phyloP scores from a whole-genome alignment of 2,888 invertebrate genomes.

The Meiosimyza decipiens region DNA sequence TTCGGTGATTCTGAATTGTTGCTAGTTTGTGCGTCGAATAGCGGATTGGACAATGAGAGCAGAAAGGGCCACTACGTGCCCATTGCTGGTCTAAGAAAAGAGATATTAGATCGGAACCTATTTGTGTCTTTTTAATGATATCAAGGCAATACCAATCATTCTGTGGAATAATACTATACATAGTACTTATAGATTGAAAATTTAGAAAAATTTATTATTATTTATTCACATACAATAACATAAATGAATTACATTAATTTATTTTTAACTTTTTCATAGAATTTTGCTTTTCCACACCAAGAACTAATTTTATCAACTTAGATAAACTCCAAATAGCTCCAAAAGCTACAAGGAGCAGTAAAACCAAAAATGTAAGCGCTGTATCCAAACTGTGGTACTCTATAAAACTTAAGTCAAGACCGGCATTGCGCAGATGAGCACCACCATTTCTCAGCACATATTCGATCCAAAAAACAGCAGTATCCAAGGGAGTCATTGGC shows the following conservation, averaged over 20 bases:
- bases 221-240: background rate
- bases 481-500: conserved; percentile 47
- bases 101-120: no score
- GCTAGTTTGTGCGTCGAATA: no score
- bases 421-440: conserved; percentile 51
- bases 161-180: no score
- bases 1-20: no score
- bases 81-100: no score
- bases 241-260: background rate
- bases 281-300: background rate
- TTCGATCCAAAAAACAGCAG: conserved; percentile 53
- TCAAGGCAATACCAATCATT: no score
- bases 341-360: background rate
- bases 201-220: background rate
- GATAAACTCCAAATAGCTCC: background rate
- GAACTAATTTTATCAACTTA: background rate
- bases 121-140: no score
- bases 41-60: no score
- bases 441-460: conserved; percentile 52
- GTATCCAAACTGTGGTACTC: conserved; percentile 50
- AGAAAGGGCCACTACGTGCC: no score
- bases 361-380: conserved; percentile 14
- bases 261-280: background rate
- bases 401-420: conserved; percentile 46
- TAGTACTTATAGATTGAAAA: background rate